These are phyloP conservation scores for Torymus texanus DNA, from an alignment of 2,888 invertebrate genomes.

Conservation along the genomic window DNA sequence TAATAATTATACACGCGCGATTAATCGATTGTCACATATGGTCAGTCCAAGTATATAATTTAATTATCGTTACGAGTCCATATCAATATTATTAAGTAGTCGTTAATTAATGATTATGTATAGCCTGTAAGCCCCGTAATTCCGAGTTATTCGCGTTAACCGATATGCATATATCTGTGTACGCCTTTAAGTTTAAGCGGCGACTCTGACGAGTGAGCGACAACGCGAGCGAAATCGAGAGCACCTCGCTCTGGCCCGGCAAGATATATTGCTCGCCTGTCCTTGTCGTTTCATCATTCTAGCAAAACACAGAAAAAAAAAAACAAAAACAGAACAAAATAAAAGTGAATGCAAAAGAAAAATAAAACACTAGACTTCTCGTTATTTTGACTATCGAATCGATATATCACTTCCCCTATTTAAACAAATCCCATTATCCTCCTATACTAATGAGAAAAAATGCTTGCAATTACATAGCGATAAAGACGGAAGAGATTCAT, in stretches of 20 bases:
- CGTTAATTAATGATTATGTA: conserved; percentile 67
- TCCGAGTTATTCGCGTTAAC: conserved; percentile 21
- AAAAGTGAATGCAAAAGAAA: conserved; percentile 20
- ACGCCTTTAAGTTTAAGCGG: conserved; percentile 25
- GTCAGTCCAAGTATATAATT: conserved; percentile 61
- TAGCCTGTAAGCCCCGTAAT: conserved; percentile 55
- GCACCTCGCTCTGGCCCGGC: not conserved
- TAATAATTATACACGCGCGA: not conserved
- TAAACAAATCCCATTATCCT: not conserved
- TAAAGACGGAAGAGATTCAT: too few species aligned
- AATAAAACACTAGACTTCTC: not conserved
- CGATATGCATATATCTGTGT: conserved; percentile 5
- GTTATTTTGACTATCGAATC: not conserved
- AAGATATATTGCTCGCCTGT: not conserved
- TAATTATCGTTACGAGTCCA: conserved; percentile 69
- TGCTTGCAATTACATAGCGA: too few species aligned
- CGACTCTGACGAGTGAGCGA: not conserved
- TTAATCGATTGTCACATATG: conserved; percentile 32
- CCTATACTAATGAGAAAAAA: too few species aligned
- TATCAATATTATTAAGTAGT: conserved; percentile 69
- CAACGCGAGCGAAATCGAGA: not conserved
- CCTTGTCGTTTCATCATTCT: conserved; percentile 8
- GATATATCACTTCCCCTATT: not conserved
- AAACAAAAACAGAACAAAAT: conserved; percentile 1
- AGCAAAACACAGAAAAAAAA: conserved; percentile 15